Conservation (phyloP, 2,888 invertebrate genomes). For the Tryphoninae sp. region DNA sequence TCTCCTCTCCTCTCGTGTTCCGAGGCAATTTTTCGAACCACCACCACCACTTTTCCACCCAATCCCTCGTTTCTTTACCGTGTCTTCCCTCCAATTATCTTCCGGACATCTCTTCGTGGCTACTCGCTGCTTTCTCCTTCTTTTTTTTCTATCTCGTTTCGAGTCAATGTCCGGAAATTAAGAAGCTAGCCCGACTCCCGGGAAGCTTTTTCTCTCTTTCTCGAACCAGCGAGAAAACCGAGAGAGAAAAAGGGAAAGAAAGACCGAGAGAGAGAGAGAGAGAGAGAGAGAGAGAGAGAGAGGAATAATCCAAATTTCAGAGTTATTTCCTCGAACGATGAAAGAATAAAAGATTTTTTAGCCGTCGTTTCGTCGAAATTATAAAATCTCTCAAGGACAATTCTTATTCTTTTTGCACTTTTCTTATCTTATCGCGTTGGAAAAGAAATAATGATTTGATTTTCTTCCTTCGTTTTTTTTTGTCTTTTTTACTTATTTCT, state of each 20-base stretch:
- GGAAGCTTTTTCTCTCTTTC: not conserved
- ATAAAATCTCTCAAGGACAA: not conserved
- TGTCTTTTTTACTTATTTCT: not conserved
- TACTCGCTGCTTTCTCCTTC: constrained; percentile 10
- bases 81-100: constrained; percentile 46
- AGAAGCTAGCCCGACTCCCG: constrained; percentile 3
- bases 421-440: not conserved
- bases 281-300: not conserved
- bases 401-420: not conserved
- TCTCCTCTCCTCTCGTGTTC: constrained; percentile 28
- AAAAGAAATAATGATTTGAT: too few relatives aligned
- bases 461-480: too few relatives aligned
- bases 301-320: not conserved
- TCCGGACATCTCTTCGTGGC: constrained; percentile 48
- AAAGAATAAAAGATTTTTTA: constrained; percentile 8
- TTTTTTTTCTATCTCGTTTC: constrained; percentile 4
- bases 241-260: not conserved
- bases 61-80: constrained; percentile 28
- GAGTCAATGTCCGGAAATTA: constrained; percentile 49
- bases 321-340: constrained; percentile 4
- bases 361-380: not conserved
- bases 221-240: not conserved
- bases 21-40: constrained; percentile 47
- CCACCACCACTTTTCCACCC: constrained; percentile 23
- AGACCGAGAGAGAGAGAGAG: too few relatives aligned